Conservation (phyloP, 2,888 invertebrate genomes). For the Bimastos eiseni region DNA sequence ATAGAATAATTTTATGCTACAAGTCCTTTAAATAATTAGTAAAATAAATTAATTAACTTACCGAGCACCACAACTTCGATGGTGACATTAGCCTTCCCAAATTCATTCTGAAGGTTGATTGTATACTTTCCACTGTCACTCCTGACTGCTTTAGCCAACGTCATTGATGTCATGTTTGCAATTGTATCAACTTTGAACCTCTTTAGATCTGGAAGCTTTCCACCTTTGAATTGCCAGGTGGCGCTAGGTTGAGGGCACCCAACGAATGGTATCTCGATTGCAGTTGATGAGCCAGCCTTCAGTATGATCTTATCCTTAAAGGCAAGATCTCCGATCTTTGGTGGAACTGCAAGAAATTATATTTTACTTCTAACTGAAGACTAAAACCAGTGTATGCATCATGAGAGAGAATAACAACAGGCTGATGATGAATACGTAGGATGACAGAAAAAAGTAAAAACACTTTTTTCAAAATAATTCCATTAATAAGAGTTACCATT, state of each 20-base stretch:
- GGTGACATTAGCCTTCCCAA: constrained; percentile 42
- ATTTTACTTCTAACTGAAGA: not conserved
- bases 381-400: not conserved
- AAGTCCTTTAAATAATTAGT: not conserved
- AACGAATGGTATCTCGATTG: constrained; percentile 47
- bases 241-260: constrained; percentile 43
- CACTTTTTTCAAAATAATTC: not conserved
- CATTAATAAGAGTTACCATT: not conserved
- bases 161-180: constrained; percentile 44
- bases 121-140: constrained; percentile 46
- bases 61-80: constrained; percentile 60
- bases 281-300: constrained; percentile 43
- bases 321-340: constrained; percentile 39
- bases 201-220: constrained; percentile 41
- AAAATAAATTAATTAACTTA: constrained; percentile 59
- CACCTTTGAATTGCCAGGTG: constrained; percentile 45
- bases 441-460: not conserved
- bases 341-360: constrained; percentile 37
- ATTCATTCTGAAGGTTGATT: constrained; percentile 44
- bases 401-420: not conserved
- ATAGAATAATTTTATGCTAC: not conserved
- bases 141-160: constrained; percentile 42
- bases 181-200: constrained; percentile 46
- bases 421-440: not conserved
- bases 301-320: constrained; percentile 42